These are phyloP conservation scores for Zoanthus solanderi DNA, from an alignment of 92 coral and sea anemone species.

Conservation along the genomic window DNA sequence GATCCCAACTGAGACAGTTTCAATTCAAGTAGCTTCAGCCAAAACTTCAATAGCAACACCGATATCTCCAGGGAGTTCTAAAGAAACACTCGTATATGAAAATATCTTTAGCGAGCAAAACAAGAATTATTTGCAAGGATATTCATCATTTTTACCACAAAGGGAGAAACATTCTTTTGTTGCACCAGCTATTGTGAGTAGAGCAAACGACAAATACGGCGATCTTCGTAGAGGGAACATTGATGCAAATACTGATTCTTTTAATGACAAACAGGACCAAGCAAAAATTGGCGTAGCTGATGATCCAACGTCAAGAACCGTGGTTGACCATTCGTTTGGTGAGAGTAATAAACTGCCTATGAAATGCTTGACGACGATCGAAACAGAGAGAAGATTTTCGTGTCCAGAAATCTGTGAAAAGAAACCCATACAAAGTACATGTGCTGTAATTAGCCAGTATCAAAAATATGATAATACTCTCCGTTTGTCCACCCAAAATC, in stretches of 20 bases:
- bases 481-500: too few species aligned
- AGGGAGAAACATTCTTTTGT: not conserved
- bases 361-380: not conserved
- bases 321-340: not conserved
- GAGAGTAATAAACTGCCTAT: not conserved
- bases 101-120: not conserved
- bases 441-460: too few species aligned
- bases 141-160: not conserved
- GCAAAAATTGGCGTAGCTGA: not conserved
- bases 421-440: not conserved
- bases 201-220: not conserved
- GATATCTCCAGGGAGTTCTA: not conserved
- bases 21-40: not conserved
- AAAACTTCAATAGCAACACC: not conserved
- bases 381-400: conserved; percentile 11
- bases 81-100: not conserved
- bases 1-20: not conserved
- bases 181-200: not conserved
- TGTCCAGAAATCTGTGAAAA: conserved; percentile 11
- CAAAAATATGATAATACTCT: too few species aligned
- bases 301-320: not conserved
- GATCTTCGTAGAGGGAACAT: not conserved
- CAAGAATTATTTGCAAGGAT: not conserved
- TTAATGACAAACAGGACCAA: not conserved
- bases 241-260: not conserved